Evolutionary conservation across 2,797 vertebrate genomes (phyloP).

Genomic region (Sebastes minor): DNA sequence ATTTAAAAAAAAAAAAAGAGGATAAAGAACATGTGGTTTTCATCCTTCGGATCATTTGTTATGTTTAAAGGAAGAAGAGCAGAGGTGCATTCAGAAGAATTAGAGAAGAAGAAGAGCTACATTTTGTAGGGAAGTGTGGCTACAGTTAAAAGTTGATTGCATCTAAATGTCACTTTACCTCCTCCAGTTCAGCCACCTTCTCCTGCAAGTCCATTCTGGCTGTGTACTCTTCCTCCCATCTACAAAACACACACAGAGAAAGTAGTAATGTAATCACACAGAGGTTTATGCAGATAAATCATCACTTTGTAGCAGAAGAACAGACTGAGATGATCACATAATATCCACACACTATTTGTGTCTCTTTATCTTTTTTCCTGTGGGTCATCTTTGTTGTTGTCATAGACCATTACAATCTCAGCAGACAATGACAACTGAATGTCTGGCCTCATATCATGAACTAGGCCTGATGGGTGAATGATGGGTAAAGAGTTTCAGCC

Average conservation of each 20-base stretch:
- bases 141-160: not conserved
- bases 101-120: not conserved
- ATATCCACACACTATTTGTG: not conserved
- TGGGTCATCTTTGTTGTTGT: not conserved
- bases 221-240: slow-evolving; percentile 94
- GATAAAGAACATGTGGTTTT: not conserved
- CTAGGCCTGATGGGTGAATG: not conserved
- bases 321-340: not conserved
- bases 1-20: not conserved
- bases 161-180: slow-evolving; percentile 10
- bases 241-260: slow-evolving; percentile 52
- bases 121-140: not conserved
- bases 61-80: not conserved
- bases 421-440: not conserved
- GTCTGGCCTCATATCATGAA: not conserved
- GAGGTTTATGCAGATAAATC: not conserved
- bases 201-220: slow-evolving; percentile 91
- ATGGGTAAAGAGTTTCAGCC: not conserved
- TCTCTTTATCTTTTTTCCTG: not conserved
- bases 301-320: not conserved
- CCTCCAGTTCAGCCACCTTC: slow-evolving; percentile 73
- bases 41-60: not conserved
- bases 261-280: not conserved
- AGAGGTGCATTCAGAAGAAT: not conserved
- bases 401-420: not conserved